phyloP scores from a whole-genome alignment of 2,888 invertebrate species.

The Theretra japonica region DNA sequence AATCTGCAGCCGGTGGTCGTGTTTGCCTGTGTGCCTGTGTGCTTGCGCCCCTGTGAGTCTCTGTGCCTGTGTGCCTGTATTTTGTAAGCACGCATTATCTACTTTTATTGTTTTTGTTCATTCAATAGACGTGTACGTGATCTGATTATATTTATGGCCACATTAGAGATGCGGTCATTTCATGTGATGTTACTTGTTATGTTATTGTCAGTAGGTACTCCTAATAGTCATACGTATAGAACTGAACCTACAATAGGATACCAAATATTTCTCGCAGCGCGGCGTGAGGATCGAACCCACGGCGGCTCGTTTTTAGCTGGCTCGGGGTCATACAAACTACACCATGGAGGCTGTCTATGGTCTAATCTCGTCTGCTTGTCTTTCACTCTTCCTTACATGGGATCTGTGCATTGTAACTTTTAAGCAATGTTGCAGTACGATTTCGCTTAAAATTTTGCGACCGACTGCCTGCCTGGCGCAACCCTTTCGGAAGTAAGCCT shows the following conservation, averaged over 20 bases:
- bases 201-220: too few species aligned
- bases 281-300: too few species aligned
- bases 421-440: too few species aligned
- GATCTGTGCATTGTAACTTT: too few species aligned
- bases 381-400: too few species aligned
- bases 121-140: conserved; percentile 23
- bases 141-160: conserved; percentile 20
- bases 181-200: background rate
- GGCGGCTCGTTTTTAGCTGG: too few species aligned
- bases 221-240: background rate
- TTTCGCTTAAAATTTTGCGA: too few species aligned
- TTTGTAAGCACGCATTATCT: conserved; percentile 6
- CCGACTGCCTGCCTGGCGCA: too few species aligned
- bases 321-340: too few species aligned
- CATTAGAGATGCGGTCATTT: background rate
- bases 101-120: conserved; percentile 16
- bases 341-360: too few species aligned
- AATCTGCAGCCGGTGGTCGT: conserved; percentile 23
- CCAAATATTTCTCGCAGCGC: background rate
- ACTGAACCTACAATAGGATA: background rate
- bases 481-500: too few species aligned
- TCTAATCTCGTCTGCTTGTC: too few species aligned
- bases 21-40: background rate
- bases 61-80: background rate
- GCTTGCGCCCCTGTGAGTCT: background rate